phyloP scores from a whole-genome alignment of 2,113 vertebrate genomes.

The Cyprinodon variegatus region DNA sequence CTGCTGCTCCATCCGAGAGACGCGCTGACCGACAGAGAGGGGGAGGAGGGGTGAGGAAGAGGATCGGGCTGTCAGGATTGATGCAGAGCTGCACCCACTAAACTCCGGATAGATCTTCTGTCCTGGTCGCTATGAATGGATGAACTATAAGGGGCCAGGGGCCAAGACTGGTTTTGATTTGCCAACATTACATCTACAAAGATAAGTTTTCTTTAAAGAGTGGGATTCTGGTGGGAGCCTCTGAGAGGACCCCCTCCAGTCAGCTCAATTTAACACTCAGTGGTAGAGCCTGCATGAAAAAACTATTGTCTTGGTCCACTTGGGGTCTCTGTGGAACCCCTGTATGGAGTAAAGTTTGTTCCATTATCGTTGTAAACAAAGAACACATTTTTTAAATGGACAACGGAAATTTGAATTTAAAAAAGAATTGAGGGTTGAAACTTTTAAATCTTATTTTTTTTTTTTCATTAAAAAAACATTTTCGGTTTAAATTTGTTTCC shows the following conservation, averaged over 20 bases:
- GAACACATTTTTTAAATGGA: too few relatives aligned
- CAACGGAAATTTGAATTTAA: too few relatives aligned
- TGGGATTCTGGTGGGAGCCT: background rate
- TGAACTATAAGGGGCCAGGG: background rate
- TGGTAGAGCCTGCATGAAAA: too few relatives aligned
- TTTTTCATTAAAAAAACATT: too few relatives aligned
- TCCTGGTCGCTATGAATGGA: background rate
- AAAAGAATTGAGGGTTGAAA: too few relatives aligned
- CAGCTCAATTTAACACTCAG: too few relatives aligned
- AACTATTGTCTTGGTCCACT: too few relatives aligned
- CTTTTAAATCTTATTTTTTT: too few relatives aligned
- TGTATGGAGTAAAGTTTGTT: too few relatives aligned
- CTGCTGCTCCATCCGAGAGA: slow-evolving; percentile 30
- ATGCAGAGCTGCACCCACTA: slow-evolving; percentile 18
- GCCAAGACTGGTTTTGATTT: background rate
- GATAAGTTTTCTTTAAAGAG: background rate
- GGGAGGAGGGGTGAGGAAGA: background rate
- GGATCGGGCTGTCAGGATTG: background rate
- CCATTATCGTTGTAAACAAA: too few relatives aligned
- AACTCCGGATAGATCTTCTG: slow-evolving; percentile 1
- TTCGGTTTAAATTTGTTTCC: too few relatives aligned
- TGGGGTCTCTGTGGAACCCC: too few relatives aligned
- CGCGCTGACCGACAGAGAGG: slow-evolving; percentile 22
- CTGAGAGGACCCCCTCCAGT: background rate
- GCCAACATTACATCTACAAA: background rate